Evolutionary conservation across 2,888 invertebrate species (phyloP).

Genomic region (Pseudococcus jackbeardsleyi): DNA sequence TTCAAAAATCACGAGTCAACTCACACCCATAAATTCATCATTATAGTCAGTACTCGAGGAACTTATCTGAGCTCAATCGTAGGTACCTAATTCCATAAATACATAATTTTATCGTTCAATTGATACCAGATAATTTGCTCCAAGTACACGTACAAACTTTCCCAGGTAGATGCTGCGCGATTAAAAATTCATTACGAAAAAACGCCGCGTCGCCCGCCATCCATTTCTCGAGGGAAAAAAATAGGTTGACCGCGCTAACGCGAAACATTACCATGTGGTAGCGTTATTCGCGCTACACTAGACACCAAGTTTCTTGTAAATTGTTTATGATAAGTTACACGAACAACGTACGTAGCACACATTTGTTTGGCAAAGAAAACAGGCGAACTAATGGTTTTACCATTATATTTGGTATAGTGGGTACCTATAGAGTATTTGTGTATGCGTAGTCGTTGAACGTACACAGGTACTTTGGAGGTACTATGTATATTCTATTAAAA

Average conservation of each 20-base stretch:
- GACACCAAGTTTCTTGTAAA: constrained; percentile 37
- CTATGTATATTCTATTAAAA: constrained; percentile 21
- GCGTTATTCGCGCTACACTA: constrained; percentile 15
- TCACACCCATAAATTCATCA: not conserved
- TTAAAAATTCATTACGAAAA: constrained; percentile 36
- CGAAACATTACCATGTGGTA: constrained; percentile 31
- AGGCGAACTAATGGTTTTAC: constrained; percentile 35
- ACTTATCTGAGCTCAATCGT: not conserved
- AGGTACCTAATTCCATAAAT: not conserved
- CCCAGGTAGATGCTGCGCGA: not conserved
- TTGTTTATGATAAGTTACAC: constrained; percentile 42
- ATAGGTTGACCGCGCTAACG: constrained; percentile 37
- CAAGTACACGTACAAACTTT: not conserved
- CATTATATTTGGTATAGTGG: not conserved
- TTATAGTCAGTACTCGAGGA: not conserved
- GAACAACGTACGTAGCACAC: not conserved
- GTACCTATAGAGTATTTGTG: not conserved
- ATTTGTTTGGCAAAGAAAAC: constrained; percentile 20
- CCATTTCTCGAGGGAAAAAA: not conserved
- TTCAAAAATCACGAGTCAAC: too few species aligned
- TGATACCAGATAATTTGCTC: constrained; percentile 9
- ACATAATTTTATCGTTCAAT: constrained; percentile 17
- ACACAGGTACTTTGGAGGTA: not conserved
- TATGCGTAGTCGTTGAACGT: not conserved
- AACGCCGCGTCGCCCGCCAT: not conserved